Evolutionary conservation across 1,140 invertebrate species (phyloP), one percentile per base, ranked within the genome.

Genomic region (Drosophila funebris): DNA sequence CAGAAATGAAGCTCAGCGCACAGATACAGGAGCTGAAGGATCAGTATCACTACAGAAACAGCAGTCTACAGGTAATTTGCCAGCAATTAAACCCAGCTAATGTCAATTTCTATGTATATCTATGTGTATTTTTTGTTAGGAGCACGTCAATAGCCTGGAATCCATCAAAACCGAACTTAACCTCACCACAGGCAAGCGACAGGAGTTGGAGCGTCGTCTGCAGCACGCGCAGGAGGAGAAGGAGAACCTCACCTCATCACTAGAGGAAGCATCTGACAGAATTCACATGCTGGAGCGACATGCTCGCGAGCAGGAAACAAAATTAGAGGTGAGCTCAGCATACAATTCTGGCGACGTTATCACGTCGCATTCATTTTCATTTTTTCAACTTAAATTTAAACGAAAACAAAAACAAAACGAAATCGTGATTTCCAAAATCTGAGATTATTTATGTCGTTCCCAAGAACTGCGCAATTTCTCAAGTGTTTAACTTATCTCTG

Each of bases 201-300:
- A 94, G 50, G 97, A 98, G 76, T 92, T 98, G 63, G 97, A 98
- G 91, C 94, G 95, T 85, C 93, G 97, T 80, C 93, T 97, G 57
- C 93, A 95, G 54, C 92, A 93, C 52, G 92, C 97, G 5, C 93
- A 95, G 3, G 94, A 95, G 50, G 97, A 98, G 91, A 94, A 97
- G 81, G 96, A 98, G 62, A 94, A 94, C 52, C 93, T 98, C 22
- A 94, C 94, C 31, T 94, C 94, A 16, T 95, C 96, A 46, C 93
- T 98, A 53, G 97, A 98, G 77, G 97, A 98, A 92, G 96, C 97
- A 29, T 95, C 96, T 52, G 97, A 98, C 92, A 94, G 97, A 89
- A 97, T 98, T 71, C 91, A 96, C 62, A 94, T 96, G 82, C 93
- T 98, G 75, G 97, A 98, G 90, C 94, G 96, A 90, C 95, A 97